These are phyloP conservation scores for Philopotamus ludificatus DNA, from an alignment of 1,140 invertebrate species.

Conservation along the genomic window DNA sequence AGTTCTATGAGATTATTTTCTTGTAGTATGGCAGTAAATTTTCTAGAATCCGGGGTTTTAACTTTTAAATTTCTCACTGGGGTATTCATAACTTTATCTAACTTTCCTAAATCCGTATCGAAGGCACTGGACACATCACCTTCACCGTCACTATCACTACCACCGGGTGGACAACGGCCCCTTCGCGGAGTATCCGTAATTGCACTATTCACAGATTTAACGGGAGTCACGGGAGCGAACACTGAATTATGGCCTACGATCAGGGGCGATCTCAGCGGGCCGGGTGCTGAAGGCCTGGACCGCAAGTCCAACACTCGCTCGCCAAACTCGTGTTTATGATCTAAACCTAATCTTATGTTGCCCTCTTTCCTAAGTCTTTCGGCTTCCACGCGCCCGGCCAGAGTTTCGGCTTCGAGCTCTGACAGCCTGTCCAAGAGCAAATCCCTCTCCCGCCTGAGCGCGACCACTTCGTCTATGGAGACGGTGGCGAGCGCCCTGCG, in stretches of 20 bases:
- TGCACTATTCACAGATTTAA: conserved; percentile 9
- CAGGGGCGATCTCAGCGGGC: conserved; percentile 23
- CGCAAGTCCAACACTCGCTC: conserved; percentile 16
- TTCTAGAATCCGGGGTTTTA: conserved; percentile 62
- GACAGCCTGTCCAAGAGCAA: conserved; percentile 66
- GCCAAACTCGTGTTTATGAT: conserved; percentile 16
- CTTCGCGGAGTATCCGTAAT: conserved; percentile 38
- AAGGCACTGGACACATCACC: conserved; percentile 17
- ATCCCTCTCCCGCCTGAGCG: conserved; percentile 69
- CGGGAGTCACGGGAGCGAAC: conserved; percentile 36
- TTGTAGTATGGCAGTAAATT: conserved; percentile 77
- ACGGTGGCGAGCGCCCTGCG: conserved; percentile 51
- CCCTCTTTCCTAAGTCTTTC: conserved; percentile 58
- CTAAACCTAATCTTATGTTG: conserved; percentile 30
- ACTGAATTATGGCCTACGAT: conserved; percentile 22
- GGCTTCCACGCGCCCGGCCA: conserved; percentile 62
- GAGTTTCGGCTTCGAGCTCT: conserved; percentile 70
- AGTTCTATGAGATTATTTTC: conserved; percentile 79
- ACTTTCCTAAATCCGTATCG: conserved; percentile 49
- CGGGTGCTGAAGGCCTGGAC: conserved; percentile 34
- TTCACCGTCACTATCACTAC: conserved; percentile 18
- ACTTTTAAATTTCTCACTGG: conserved; percentile 57
- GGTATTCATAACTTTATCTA: conserved; percentile 56
- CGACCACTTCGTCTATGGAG: conserved; percentile 53
- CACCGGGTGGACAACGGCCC: conserved; percentile 23